Percentiles rank a stretch among this genome's conserved stretches.
These are phyloP conservation scores for Sycophila texana DNA, from an alignment of 2,888 invertebrate species.

Conservation along the genomic window DNA sequence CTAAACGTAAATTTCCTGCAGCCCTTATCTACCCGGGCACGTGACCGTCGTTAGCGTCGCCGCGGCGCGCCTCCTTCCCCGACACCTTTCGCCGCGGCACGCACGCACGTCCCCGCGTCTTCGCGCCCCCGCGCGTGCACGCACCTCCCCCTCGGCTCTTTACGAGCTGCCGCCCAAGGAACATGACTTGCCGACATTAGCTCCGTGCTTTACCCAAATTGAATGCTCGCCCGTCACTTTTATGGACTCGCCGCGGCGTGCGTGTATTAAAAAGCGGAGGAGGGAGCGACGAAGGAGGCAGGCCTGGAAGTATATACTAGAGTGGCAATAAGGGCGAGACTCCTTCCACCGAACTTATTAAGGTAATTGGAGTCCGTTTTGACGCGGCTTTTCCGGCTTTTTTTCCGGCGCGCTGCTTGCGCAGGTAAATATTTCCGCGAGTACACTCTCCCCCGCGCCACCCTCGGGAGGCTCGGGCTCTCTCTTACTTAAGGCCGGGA, in stretches of 20 bases:
- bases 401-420: not conserved
- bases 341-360: slow-evolving; percentile 41
- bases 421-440: slow-evolving; percentile 45
- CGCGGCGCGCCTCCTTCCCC: slow-evolving; percentile 61
- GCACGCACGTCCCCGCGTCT: too few relatives aligned
- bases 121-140: not conserved
- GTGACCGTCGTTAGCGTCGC: slow-evolving; percentile 66
- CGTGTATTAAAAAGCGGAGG: not conserved
- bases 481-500: slow-evolving; percentile 35
- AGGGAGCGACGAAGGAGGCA: not conserved
- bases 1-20: slow-evolving; percentile 72
- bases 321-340: not conserved
- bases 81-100: slow-evolving; percentile 34
- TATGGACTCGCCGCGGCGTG: not conserved
- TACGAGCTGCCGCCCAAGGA: slow-evolving; percentile 31
- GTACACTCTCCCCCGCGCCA: not conserved
- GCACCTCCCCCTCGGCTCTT: slow-evolving; percentile 7
- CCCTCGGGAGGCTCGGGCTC: not conserved
- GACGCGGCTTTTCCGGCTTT: slow-evolving; percentile 24
- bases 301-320: not conserved
- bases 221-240: slow-evolving; percentile 7
- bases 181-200: slow-evolving; percentile 48
- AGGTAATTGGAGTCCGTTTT: slow-evolving; percentile 48
- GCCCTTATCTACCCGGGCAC: slow-evolving; percentile 65
- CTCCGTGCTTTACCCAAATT: slow-evolving; percentile 26